Base-by-base conservation (phyloP, 2,888 invertebrate genomes). In the Lissonota sp. region DNA sequence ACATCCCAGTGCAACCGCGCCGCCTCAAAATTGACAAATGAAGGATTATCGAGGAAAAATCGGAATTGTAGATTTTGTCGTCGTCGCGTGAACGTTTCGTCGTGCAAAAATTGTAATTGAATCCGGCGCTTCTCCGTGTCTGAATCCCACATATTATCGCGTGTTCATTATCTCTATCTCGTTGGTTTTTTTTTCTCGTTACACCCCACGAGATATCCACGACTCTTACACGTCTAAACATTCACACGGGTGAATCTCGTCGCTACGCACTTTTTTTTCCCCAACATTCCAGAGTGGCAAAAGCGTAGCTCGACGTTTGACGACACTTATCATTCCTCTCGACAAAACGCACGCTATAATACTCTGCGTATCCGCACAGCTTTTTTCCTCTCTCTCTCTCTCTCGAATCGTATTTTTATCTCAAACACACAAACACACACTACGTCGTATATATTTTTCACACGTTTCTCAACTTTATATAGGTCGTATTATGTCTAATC, bases 401-500 rank as follows among this genome's bases (percentile, higher is more conserved):
- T 71, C 64, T 49, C 12, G 4, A 49, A 49, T 49, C 10, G 12
- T 62, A 26, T 12, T 46, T 63, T 46, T 37, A 5, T 49, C 12
- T 46, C 49, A n/a, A 0, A 49, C 49, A 12, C 7, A 5, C 49
- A 12, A 49, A 49, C 12, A 0, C 7, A n/a, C 49, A 49, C 49
- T 63, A 62, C 37, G 62, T 16, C 53, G 40, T 72, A 63, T 72
- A 63, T 63, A 62, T 72, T 63, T 72, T 72, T 63, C 72, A 55
- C 63, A 72, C 63, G 55, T 72, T 26, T 72, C 63, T 63, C 63
- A 55, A 55, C 72, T 72, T 26, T 26, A 26, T 55, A 72, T 53
- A 72, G 53, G 53, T 72, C 53, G 72, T 63, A 72, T 72, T 72
- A 55, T 72, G 72, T 72, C 72, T 51, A 63, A 72, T 72, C 72